Evolutionary conservation across 2,797 vertebrate species (phyloP).

Genomic region (Tolypeutes matacus): DNA sequence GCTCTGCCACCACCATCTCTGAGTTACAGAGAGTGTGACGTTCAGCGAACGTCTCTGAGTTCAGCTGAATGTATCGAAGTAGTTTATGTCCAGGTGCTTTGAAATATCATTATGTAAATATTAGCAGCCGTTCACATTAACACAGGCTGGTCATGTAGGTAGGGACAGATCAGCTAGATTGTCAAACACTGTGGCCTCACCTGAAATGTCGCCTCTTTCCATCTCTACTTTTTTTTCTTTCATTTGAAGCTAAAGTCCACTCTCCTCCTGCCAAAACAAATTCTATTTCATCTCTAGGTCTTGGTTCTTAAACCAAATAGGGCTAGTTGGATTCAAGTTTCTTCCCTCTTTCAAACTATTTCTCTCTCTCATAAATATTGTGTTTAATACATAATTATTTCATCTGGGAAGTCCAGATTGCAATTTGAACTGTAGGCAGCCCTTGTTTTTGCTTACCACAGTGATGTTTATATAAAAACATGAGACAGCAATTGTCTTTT

Average conservation of each 20-base stretch:
- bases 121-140: neutral
- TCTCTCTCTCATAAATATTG: neutral
- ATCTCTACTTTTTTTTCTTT: neutral
- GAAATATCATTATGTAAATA: neutral
- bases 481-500: constrained; percentile 2
- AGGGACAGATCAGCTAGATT: neutral
- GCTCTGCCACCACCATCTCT: neutral
- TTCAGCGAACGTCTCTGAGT: neutral
- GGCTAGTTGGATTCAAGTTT: neutral
- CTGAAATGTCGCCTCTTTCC: neutral
- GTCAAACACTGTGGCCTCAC: neutral
- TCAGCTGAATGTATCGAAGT: neutral
- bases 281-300: neutral
- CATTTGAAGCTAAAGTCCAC: neutral
- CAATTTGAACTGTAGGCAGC: neutral
- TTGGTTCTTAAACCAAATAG: constrained; percentile 8
- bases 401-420: neutral
- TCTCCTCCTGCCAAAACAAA: neutral
- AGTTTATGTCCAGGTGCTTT: constrained; percentile 11
- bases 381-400: neutral
- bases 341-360: neutral
- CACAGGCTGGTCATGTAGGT: neutral
- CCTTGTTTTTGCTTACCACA: neutral
- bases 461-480: constrained; percentile 52
- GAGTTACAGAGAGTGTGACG: neutral